Conservation (phyloP, 2,113 vertebrate species). For the Dendrocopos noguchii region DNA sequence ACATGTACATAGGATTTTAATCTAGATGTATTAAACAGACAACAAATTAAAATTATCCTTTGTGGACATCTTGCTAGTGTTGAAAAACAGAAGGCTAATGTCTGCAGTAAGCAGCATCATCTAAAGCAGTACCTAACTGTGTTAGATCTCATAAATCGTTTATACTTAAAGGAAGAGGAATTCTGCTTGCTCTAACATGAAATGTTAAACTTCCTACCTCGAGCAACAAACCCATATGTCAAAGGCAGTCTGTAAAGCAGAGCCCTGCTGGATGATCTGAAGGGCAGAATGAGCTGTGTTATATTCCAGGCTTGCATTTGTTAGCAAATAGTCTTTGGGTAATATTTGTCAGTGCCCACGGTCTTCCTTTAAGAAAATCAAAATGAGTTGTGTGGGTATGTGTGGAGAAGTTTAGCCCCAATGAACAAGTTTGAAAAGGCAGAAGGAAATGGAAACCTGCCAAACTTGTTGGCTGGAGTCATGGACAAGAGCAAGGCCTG, state of each 20-base stretch:
- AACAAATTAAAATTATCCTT: conserved; percentile 39
- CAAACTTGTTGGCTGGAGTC: conserved; percentile 78
- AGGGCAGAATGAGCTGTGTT: conserved; percentile 7
- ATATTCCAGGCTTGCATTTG: neutral
- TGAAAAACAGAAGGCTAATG: conserved; percentile 37
- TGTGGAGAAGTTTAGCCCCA: conserved; percentile 62
- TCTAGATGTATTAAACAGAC: conserved; percentile 24
- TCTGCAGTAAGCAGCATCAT: conserved; percentile 26
- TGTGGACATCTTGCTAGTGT: conserved; percentile 1
- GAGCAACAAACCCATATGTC: conserved; percentile 48
- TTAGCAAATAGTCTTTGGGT: neutral
- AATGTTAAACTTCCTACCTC: conserved; percentile 49
- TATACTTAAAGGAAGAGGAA: conserved; percentile 48
- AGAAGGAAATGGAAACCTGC: conserved; percentile 72
- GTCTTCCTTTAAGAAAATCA: neutral
- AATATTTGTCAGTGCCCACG: neutral
- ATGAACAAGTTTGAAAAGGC: conserved; percentile 64
- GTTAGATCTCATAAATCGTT: conserved; percentile 59
- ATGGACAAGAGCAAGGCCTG: conserved; percentile 88
- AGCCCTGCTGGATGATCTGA: conserved; percentile 19
- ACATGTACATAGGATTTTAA: conserved; percentile 1
- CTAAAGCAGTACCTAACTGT: conserved; percentile 26
- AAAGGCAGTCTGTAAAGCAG: conserved; percentile 10
- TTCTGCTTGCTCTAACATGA: conserved; percentile 46
- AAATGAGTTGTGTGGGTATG: fast-evolving